Base-by-base conservation (phyloP, 2,888 invertebrate species). In the Rhamphomyia laevipes region DNA sequence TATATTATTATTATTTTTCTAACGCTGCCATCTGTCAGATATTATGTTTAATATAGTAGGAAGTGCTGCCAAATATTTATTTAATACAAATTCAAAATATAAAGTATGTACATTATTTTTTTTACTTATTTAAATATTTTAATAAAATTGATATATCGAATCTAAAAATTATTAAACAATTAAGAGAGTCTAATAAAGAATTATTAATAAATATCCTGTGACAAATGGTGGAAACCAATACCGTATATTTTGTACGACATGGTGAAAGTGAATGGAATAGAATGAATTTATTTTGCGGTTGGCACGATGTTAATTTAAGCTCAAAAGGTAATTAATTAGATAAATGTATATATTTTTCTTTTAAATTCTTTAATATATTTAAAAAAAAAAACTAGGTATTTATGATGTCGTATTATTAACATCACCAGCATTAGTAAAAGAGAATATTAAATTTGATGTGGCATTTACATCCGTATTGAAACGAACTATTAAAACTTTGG, bases 391-490 rank as follows among this genome's bases (percentile, higher is more conserved):
- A 42, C 21, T 49, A 70, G 69, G 69, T 46, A 52, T 61, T 15
- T 50, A 59, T 12, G 65, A 63, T 65, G 73, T 62, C 56, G 60
- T 56, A 10, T 57, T 53, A 21, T 59, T 68, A 33, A 64, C 68
- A 1, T 88, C 86, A 7, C 86, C 81, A 59, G 82, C 85, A 3
- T 64, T 91, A 37, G 81, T 81, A 61, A 73, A 81, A 1, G 80
- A 80, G 21, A 78, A 80, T 2, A 78, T 80, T 55, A 74, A 77
- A 57, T 89, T 91, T 59, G 89, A 91, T 63, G 63, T 84, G 0
- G 87, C 87, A 1, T 86, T 84, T 62, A 88, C 89, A 0, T 91
- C 91, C 0, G 80, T 85, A 5, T 65, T 91, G 52, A 82, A 80
- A 47, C 77, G 91, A 49, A 88, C 89, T 2, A 82, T 85, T 60